These are phyloP conservation scores for Apostichopus leukothele DNA, from an alignment of 53 echinoderm and acorn worm genomes.

Conservation along the genomic window DNA sequence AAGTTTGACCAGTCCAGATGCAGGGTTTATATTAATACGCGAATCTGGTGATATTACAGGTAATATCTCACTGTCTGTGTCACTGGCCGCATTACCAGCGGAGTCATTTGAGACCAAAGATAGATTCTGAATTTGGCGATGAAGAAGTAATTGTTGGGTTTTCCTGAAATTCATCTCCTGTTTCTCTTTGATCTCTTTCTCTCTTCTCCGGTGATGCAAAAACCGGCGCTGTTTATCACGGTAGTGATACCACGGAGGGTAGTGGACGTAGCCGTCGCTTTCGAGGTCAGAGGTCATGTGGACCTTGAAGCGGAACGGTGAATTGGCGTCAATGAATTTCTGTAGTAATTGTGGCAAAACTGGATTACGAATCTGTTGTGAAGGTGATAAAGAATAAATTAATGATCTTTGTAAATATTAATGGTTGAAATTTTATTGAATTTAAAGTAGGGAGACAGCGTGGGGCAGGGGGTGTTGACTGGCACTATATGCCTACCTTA, in stretches of 20 bases:
- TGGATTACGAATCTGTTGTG: constrained; percentile 72
- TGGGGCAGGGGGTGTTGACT: too few relatives aligned
- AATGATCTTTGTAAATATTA: too few relatives aligned
- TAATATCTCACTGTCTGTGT: constrained; percentile 22
- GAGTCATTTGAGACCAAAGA: background rate
- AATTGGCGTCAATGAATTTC: constrained; percentile 63
- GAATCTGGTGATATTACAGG: constrained; percentile 44
- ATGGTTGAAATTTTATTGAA: too few relatives aligned
- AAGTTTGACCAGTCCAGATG: constrained; percentile 40
- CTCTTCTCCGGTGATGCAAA: constrained; percentile 73
- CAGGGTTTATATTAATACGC: constrained; percentile 45
- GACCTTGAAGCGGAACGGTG: constrained; percentile 56
- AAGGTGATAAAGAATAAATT: background rate
- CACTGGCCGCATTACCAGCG: background rate
- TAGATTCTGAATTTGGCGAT: background rate
- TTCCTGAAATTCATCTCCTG: constrained; percentile 42
- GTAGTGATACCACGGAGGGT: constrained; percentile 74
- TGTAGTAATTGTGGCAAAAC: constrained; percentile 77
- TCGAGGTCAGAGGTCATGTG: constrained; percentile 58
- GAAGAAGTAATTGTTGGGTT: background rate
- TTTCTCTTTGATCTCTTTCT: constrained; percentile 59
- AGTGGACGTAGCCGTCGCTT: constrained; percentile 38
- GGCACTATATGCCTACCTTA: too few relatives aligned
- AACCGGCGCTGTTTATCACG: constrained; percentile 87
- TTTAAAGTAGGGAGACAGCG: too few relatives aligned